These are phyloP conservation scores for Sphenopsis melanotis DNA, from an alignment of 2,797 vertebrate species.

Conservation along the genomic window DNA sequence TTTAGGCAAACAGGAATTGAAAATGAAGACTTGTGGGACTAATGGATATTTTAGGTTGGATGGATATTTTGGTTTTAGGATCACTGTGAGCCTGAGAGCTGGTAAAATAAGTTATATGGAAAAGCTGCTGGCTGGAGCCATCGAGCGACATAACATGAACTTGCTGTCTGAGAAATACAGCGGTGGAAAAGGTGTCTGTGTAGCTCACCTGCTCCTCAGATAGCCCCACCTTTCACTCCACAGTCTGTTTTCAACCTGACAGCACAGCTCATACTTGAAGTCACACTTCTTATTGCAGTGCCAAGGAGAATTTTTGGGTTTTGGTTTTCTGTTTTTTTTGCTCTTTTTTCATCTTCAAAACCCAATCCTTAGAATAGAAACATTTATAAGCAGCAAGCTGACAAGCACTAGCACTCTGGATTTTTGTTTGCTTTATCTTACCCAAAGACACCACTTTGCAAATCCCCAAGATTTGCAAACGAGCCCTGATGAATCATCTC, in stretches of 20 bases:
- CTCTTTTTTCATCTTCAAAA: background rate
- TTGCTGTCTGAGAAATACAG: background rate
- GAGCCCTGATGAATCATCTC: background rate
- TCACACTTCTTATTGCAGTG: background rate
- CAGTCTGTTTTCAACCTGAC: background rate
- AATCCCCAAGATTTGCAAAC: background rate
- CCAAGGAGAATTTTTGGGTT: background rate
- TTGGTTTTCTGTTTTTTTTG: background rate
- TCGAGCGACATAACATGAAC: fast-evolving
- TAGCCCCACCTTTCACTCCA: background rate
- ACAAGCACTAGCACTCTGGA: background rate
- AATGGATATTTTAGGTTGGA: background rate
- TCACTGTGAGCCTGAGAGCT: fast-evolving
- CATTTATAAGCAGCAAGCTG: background rate
- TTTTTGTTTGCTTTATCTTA: background rate
- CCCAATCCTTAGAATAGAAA: background rate
- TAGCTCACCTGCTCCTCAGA: background rate
- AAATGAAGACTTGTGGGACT: background rate
- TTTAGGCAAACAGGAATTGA: background rate
- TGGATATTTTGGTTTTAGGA: background rate
- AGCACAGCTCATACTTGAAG: background rate
- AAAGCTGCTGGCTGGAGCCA: background rate
- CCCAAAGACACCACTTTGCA: background rate
- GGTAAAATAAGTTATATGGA: background rate
- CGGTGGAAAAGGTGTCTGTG: background rate